Percentiles rank a stretch among this genome's conserved stretches.
phyloP scores from a whole-genome alignment of 2,888 invertebrate genomes.

The Mylabris sibirica region DNA sequence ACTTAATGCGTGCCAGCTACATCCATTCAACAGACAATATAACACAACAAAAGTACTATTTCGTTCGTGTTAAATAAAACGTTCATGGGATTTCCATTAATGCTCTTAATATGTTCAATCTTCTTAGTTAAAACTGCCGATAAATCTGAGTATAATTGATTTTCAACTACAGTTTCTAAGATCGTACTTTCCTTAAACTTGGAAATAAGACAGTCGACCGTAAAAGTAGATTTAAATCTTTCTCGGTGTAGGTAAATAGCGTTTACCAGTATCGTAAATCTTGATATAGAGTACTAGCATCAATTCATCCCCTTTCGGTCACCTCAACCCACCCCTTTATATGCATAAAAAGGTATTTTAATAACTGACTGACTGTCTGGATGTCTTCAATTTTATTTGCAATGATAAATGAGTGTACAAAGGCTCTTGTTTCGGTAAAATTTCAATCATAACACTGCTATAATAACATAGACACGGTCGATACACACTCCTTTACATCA shows the following conservation, averaged over 20 bases:
- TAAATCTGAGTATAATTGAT: conserved; percentile 13
- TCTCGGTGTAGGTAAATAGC: conserved; percentile 23
- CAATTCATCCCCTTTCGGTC: neutral
- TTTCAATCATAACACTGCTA: neutral
- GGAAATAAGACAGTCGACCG: conserved; percentile 16
- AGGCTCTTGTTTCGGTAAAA: neutral
- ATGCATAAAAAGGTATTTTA: no score
- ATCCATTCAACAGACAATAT: neutral
- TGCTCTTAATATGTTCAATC: neutral
- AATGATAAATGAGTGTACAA: neutral
- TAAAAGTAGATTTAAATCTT: conserved; percentile 29
- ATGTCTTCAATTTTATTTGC: no score
- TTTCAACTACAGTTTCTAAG: neutral
- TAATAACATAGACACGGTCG: neutral
- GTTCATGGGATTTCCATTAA: neutral
- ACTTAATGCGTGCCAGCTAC: neutral
- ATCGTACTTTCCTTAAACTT: conserved; percentile 6
- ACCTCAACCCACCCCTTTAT: neutral
- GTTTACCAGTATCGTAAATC: conserved; percentile 27
- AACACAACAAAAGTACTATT: neutral
- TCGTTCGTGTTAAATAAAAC: neutral
- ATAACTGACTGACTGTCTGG: no score
- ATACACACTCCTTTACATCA: conserved; percentile 1
- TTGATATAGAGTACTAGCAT: conserved; percentile 18
- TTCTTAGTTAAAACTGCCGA: neutral